Percentiles rank a stretch among this genome's conserved stretches.
Evolutionary conservation across 2,113 vertebrate genomes (phyloP).

Genomic region (Heterocephalus glaber): DNA sequence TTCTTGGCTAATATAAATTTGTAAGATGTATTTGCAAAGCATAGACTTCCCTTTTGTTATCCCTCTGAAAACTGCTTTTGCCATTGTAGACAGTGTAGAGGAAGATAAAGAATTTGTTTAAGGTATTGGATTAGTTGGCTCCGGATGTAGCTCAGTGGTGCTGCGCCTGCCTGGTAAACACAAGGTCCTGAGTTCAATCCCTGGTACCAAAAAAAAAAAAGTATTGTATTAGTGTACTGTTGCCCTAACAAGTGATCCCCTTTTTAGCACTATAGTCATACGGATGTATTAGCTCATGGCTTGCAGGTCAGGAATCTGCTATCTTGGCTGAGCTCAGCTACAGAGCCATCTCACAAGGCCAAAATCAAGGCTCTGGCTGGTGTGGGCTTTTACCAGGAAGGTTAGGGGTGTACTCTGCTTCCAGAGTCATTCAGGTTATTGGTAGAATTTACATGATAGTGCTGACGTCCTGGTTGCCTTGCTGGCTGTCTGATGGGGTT

Average conservation of each 20-base stretch:
- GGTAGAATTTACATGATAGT: background rate
- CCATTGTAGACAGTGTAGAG: background rate
- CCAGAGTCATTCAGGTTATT: background rate
- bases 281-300: background rate
- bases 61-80: background rate
- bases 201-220: too few species aligned
- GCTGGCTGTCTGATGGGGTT: background rate
- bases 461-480: background rate
- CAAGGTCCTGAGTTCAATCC: too few species aligned
- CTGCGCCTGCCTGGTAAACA: too few species aligned
- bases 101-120: background rate
- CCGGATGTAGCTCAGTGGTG: too few species aligned
- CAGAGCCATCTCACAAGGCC: background rate
- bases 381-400: background rate
- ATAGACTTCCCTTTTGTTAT: background rate
- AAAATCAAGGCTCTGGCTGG: background rate
- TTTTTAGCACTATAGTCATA: background rate
- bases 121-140: background rate
- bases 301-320: background rate
- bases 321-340: background rate
- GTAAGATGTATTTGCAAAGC: background rate
- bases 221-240: background rate
- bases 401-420: background rate
- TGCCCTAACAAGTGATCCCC: conserved; percentile 17
- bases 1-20: background rate